Conservation (phyloP, 1,140 invertebrate species). For the Marisa cornuarietis region DNA sequence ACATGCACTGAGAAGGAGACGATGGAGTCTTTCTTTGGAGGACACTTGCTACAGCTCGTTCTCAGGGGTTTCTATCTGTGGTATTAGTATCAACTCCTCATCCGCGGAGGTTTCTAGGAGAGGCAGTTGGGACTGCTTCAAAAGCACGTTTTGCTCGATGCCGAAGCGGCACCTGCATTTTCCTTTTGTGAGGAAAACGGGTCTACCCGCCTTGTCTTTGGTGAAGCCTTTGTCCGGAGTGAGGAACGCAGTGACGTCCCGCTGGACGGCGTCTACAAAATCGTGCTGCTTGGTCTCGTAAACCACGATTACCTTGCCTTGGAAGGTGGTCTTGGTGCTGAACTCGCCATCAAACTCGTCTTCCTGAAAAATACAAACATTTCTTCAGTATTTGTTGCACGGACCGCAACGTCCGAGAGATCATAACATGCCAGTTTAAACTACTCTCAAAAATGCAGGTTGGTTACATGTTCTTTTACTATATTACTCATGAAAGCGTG, state of each 20-base stretch:
- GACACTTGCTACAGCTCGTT: too few relatives aligned
- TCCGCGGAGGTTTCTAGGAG: background rate
- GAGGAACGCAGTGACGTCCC: constrained; percentile 59
- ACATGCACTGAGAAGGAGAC: too few relatives aligned
- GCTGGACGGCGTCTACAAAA: constrained; percentile 27
- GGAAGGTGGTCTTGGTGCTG: constrained; percentile 59
- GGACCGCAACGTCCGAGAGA: too few relatives aligned
- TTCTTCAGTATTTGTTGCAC: too few relatives aligned
- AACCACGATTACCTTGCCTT: constrained; percentile 48
- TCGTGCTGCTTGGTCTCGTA: constrained; percentile 27
- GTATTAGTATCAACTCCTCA: too few relatives aligned
- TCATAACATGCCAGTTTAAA: too few relatives aligned
- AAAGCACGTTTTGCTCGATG: constrained; percentile 62
- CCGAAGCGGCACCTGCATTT: constrained; percentile 64
- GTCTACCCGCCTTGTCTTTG: constrained; percentile 45
- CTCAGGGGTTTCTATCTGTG: too few relatives aligned
- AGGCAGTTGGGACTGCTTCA: constrained; percentile 24
- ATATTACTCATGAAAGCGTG: too few relatives aligned
- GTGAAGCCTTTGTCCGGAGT: constrained; percentile 50
- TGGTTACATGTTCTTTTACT: too few relatives aligned
- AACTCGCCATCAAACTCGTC: constrained; percentile 66
- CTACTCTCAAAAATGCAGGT: too few relatives aligned
- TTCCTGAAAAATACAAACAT: constrained; percentile 39
- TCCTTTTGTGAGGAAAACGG: constrained; percentile 54
- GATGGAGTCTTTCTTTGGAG: too few relatives aligned